Conservation (phyloP, 1,140 invertebrate genomes). For the Lepidurus packardi region DNA sequence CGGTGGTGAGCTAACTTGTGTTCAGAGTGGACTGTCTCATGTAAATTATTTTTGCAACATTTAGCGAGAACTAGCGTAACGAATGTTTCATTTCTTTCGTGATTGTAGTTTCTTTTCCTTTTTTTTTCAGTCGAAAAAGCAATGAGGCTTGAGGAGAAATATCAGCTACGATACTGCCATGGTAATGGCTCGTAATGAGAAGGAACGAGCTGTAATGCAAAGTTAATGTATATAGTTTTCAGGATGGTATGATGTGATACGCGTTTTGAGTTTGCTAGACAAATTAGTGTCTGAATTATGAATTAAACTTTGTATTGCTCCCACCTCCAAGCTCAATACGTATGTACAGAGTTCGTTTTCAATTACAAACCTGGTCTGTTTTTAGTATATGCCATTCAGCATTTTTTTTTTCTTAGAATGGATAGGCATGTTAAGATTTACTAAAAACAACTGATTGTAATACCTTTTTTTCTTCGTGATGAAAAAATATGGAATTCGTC, state of each 20-base stretch:
- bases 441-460: too few species aligned
- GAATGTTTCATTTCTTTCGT: background rate
- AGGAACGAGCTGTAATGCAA: background rate
- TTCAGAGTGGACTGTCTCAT: background rate
- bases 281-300: background rate
- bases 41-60: background rate
- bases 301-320: background rate
- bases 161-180: conserved; percentile 13
- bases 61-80: background rate
- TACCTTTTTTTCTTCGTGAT: too few species aligned
- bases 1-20: background rate
- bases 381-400: background rate
- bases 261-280: background rate
- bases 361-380: background rate
- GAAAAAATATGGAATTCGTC: too few species aligned
- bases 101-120: background rate
- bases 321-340: conserved; percentile 9
- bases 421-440: too few species aligned
- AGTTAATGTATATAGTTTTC: background rate
- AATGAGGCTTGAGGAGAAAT: background rate
- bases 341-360: background rate
- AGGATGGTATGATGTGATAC: background rate
- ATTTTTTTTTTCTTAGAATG: too few species aligned
- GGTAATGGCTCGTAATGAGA: background rate
- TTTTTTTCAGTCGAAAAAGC: background rate